A percentile compares a stretch with the other conserved stretches of the same genome.
These are phyloP conservation scores for Anser brachyrhynchus DNA, from an alignment of 2,113 vertebrate genomes.

Conservation along the genomic window DNA sequence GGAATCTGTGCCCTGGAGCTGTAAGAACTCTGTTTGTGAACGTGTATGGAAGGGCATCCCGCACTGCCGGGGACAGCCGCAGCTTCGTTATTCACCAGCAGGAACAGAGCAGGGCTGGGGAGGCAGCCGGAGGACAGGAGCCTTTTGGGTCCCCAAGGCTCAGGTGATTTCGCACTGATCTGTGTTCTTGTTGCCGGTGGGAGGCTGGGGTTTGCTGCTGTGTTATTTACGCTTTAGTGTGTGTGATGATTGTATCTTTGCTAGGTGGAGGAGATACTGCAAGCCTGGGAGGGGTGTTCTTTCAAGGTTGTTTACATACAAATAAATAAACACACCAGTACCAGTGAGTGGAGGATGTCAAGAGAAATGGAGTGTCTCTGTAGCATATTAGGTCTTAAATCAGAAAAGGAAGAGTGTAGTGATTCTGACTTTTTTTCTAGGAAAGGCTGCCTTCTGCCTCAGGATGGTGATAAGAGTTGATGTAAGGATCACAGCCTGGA, in stretches of 20 bases:
- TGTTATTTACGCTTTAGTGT: neutral
- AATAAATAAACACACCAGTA: neutral
- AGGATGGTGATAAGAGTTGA: neutral
- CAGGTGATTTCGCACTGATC: neutral
- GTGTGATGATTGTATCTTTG: neutral
- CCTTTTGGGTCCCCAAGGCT: neutral
- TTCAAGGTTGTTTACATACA: neutral
- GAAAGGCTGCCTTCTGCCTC: neutral
- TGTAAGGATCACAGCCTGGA: neutral
- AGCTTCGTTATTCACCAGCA: neutral
- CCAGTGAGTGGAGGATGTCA: neutral
- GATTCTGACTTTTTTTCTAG: neutral
- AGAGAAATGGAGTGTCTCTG: neutral
- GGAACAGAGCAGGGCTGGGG: neutral
- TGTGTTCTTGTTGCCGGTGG: neutral
- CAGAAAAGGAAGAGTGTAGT: neutral
- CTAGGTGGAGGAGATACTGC: neutral
- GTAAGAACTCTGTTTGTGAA: neutral
- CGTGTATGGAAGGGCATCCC: fast-evolving
- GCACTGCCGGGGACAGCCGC: neutral
- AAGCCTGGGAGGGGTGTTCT: neutral
- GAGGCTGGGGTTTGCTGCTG: neutral
- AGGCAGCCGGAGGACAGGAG: neutral
- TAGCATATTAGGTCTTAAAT: neutral
- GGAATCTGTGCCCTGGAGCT: neutral